These are phyloP conservation scores for Nyctereutes procyonoides DNA, from an alignment of 2,113 vertebrate genomes.

Conservation along the genomic window DNA sequence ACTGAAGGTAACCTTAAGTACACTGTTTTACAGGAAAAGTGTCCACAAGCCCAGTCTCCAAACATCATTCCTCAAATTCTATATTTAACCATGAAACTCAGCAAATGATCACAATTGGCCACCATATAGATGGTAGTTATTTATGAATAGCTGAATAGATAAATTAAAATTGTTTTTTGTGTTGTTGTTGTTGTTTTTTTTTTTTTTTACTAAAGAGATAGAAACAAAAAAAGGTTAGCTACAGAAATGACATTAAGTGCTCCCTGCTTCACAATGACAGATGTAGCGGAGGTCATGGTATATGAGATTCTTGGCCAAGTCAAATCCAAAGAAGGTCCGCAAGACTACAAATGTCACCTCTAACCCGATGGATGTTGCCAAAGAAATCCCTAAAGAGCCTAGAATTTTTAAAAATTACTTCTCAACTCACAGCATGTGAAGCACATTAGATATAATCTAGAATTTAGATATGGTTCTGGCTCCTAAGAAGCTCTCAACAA, in stretches of 20 bases:
- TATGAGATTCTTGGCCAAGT: not conserved
- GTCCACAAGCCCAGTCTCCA: not conserved
- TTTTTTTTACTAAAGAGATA: not conserved
- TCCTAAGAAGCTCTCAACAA: not conserved
- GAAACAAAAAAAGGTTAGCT: not conserved
- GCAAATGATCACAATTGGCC: not conserved
- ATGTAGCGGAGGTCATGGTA: not conserved
- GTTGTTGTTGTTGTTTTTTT: not conserved
- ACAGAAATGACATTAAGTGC: not conserved
- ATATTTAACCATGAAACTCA: not conserved
- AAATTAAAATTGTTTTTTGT: not conserved
- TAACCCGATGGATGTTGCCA: not conserved
- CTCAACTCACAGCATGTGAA: not conserved
- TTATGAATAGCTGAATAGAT: not conserved
- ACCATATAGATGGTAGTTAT: not conserved
- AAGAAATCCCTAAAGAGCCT: constrained; percentile 24
- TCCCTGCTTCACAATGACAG: not conserved
- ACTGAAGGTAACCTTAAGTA: not conserved
- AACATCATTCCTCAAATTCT: not conserved
- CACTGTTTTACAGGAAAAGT: not conserved
- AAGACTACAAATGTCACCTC: constrained; percentile 33
- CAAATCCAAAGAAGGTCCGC: not conserved
- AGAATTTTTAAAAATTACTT: constrained; percentile 56
- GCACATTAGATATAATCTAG: not conserved
- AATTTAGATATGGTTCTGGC: constrained; percentile 44